These are phyloP conservation scores for Hemithea aestivaria DNA, from an alignment of 2,888 invertebrate genomes.

Conservation along the genomic window DNA sequence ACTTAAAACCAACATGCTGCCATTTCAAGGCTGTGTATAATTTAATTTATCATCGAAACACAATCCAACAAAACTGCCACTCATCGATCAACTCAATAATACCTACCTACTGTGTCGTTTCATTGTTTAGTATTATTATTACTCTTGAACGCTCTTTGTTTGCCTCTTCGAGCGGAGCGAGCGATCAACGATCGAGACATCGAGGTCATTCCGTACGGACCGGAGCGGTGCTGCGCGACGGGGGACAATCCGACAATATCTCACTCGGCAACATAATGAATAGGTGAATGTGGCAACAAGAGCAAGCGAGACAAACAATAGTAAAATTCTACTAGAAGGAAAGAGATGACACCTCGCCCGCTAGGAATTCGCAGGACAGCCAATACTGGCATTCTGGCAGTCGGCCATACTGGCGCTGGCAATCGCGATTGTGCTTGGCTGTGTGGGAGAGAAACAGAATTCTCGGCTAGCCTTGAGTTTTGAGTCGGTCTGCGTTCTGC, in stretches of 20 bases:
- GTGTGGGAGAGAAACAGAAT: conserved; percentile 56
- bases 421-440: conserved; percentile 42
- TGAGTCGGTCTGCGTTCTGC: conserved; percentile 30
- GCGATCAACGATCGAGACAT: background rate
- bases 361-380: conserved; percentile 59
- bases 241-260: no score
- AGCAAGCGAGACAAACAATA: conserved; percentile 41
- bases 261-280: no score
- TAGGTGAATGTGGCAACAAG: no score
- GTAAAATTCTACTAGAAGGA: conserved; percentile 24
- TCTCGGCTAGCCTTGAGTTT: conserved; percentile 30
- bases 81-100: no score
- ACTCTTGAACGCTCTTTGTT: conserved; percentile 5
- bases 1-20: no score
- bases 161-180: conserved; percentile 4
- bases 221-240: no score
- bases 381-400: conserved; percentile 69
- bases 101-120: no score
- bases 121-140: conserved; percentile 10
- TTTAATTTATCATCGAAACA: no score
- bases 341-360: conserved; percentile 27
- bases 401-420: conserved; percentile 55
- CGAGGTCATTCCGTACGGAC: no score
- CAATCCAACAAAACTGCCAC: no score
- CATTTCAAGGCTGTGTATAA: no score